phyloP scores from a whole-genome alignment of 2,797 vertebrate genomes.

The Coranthus polyacanthus region DNA sequence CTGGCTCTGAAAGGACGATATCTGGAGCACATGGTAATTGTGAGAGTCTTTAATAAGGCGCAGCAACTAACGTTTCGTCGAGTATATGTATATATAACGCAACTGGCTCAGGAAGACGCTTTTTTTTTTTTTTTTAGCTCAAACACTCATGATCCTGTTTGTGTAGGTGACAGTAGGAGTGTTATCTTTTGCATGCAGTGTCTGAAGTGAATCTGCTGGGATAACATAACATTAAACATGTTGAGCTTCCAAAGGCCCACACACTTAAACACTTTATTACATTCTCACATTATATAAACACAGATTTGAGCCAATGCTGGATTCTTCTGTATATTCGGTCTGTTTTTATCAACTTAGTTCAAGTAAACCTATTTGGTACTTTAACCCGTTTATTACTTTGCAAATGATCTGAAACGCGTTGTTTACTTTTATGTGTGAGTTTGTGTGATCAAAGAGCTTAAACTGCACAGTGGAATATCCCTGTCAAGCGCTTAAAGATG shows the following conservation, averaged over 20 bases:
- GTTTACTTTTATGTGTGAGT: conserved; percentile 19
- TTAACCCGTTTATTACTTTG: neutral
- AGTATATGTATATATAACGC: no score
- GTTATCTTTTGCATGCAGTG: conserved; percentile 24
- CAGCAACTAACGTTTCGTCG: no score
- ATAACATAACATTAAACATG: conserved; percentile 10
- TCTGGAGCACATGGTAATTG: no score
- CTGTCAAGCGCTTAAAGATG: conserved; percentile 77
- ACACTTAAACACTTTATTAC: conserved; percentile 1
- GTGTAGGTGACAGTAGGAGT: conserved; percentile 22
- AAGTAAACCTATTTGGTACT: neutral
- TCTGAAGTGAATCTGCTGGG: conserved; percentile 27
- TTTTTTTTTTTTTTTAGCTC: neutral
- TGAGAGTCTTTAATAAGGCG: no score
- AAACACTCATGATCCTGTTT: conserved; percentile 13
- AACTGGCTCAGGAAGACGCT: neutral
- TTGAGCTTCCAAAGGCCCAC: neutral
- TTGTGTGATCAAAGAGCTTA: conserved; percentile 34
- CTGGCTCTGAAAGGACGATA: no score
- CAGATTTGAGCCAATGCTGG: conserved; percentile 6
- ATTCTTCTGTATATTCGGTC: neutral
- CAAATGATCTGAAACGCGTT: neutral
- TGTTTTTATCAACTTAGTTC: neutral
- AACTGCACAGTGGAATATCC: conserved; percentile 62
- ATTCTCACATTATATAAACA: neutral